phyloP scores from a whole-genome alignment of 23 tunicate species.

The Trididemnum nubilum region DNA sequence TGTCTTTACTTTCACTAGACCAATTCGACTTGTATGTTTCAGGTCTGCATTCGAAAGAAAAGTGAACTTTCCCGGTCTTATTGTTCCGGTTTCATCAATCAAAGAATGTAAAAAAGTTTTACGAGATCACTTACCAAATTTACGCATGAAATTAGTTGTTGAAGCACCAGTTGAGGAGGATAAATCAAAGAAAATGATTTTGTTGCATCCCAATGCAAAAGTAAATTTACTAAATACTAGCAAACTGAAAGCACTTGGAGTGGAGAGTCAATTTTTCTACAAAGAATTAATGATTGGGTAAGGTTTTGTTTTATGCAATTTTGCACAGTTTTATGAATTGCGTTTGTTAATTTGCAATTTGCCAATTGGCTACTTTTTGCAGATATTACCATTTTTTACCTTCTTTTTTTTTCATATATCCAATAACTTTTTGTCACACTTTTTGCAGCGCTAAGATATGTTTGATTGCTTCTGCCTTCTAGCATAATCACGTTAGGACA shows the following conservation, averaged over 20 bases:
- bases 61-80: constrained; percentile 12
- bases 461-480: too few species aligned
- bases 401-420: too few species aligned
- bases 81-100: constrained; percentile 14
- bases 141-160: constrained; percentile 7
- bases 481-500: too few species aligned
- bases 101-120: constrained; percentile 31
- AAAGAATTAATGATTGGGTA: constrained; percentile 24
- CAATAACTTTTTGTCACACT: too few species aligned
- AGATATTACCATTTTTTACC: too few species aligned
- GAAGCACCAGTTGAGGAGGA: background rate
- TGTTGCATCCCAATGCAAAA: constrained; percentile 3
- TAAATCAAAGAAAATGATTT: background rate
- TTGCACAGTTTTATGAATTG: too few species aligned
- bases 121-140: background rate
- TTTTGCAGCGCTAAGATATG: too few species aligned
- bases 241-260: constrained; percentile 1
- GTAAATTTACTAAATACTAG: background rate
- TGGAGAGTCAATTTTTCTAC: background rate
- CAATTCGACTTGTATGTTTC: too few species aligned
- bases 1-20: too few species aligned
- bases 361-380: too few species aligned
- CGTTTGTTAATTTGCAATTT: too few species aligned
- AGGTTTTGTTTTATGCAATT: background rate
- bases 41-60: constrained; percentile 16